These are phyloP conservation scores for Melanaphis sacchari DNA, from an alignment of 1,140 invertebrate genomes.

Conservation along the genomic window DNA sequence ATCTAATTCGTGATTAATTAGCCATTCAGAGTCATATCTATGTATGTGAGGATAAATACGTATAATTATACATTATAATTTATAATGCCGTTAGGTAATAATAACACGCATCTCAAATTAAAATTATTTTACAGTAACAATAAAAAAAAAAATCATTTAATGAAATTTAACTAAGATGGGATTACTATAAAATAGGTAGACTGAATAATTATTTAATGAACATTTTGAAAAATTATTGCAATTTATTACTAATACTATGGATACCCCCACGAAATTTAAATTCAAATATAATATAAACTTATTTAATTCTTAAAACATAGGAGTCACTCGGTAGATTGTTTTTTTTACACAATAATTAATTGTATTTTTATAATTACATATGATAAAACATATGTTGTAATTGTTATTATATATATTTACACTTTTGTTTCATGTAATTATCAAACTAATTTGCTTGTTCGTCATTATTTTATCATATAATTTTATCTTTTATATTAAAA, in stretches of 20 bases:
- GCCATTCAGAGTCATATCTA: not conserved
- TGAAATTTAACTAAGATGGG: not conserved
- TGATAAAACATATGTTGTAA: not conserved
- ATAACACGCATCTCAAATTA: not conserved
- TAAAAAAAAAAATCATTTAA: not conserved
- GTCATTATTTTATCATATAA: not conserved
- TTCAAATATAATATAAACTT: not conserved
- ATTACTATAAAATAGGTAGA: not conserved
- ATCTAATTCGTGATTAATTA: constrained; percentile 1
- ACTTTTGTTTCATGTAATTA: not conserved
- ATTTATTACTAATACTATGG: not conserved
- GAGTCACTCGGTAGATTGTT: not conserved
- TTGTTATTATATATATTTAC: not conserved
- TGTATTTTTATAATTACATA: not conserved
- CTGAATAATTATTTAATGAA: not conserved
- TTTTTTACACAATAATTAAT: not conserved
- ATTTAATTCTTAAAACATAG: not conserved
- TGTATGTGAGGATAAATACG: not conserved
- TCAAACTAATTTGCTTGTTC: not conserved
- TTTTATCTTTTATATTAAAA: not conserved
- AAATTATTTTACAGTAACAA: not conserved
- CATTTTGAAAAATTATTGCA: not conserved
- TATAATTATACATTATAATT: not conserved
- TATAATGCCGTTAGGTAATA: not conserved
- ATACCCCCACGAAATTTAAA: not conserved